These are phyloP conservation scores for Epinotia nisella DNA, from an alignment of 2,888 invertebrate species.

Conservation along the genomic window DNA sequence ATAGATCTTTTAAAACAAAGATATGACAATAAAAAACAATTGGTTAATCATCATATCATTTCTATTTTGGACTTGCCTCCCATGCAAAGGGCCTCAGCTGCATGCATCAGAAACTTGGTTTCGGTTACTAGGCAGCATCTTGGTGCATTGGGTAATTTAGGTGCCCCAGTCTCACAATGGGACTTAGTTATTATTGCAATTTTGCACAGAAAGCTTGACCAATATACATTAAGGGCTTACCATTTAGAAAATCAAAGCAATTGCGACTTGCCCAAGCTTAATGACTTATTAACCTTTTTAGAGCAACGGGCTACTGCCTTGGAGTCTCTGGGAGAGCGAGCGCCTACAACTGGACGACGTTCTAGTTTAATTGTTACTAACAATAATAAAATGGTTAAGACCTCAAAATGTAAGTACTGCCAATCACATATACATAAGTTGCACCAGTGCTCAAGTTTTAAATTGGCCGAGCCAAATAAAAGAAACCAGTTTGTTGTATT, in stretches of 20 bases:
- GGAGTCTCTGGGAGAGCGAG: conserved; percentile 1
- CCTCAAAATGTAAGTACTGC: conserved; percentile 29
- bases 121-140: conserved; percentile 4
- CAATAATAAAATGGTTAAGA: background rate
- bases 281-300: conserved; percentile 21
- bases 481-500: background rate
- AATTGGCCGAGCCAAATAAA: background rate
- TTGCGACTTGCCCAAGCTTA: conserved; percentile 11
- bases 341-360: background rate
- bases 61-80: background rate
- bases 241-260: conserved; percentile 17
- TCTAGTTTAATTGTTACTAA: conserved; percentile 4
- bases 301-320: conserved; percentile 17
- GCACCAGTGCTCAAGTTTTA: conserved; percentile 22
- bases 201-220: conserved; percentile 24
- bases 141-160: conserved; percentile 12
- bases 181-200: conserved; percentile 18
- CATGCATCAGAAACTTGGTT: background rate
- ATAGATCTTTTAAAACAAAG: conserved; percentile 12
- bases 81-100: background rate
- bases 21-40: conserved; percentile 2
- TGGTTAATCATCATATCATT: conserved; percentile 9
- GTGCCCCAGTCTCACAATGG: conserved; percentile 7
- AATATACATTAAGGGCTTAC: conserved; percentile 25
- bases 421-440: conserved; percentile 14